Percentiles rank a stretch among this genome's conserved stretches.
Evolutionary conservation across 2,888 invertebrate genomes (phyloP).

Genomic region (Aradus depressus): DNA sequence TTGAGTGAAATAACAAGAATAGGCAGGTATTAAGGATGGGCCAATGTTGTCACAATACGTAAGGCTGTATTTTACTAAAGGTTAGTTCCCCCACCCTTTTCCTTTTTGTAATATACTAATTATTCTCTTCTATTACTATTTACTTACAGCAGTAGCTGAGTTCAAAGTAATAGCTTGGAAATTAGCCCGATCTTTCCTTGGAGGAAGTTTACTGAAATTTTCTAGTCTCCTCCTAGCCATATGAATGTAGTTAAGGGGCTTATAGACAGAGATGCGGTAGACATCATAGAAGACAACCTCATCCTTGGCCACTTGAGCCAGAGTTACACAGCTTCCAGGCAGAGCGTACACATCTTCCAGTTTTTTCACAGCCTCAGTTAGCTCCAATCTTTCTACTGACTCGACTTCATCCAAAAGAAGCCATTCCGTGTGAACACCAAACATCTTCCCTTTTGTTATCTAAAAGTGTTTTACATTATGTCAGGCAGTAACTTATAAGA

Average conservation of each 20-base stretch:
- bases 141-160: constrained; percentile 5
- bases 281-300: constrained; percentile 16
- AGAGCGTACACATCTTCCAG: constrained; percentile 18
- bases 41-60: background rate
- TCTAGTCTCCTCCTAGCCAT: background rate
- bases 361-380: background rate
- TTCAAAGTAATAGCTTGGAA: constrained; percentile 1
- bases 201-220: background rate
- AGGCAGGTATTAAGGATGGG: background rate
- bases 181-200: background rate
- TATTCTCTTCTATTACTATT: too few species aligned
- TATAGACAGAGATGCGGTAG: constrained; percentile 9
- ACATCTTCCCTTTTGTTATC: constrained; percentile 14
- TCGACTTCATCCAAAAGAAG: constrained; percentile 16
- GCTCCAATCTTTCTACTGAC: background rate
- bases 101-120: too few species aligned
- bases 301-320: constrained; percentile 13
- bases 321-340: constrained; percentile 17
- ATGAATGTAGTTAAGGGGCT: constrained; percentile 4
- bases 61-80: background rate
- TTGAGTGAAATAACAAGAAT: background rate
- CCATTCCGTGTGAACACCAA: constrained; percentile 20
- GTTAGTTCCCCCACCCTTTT: background rate
- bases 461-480: background rate
- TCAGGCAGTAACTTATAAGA: background rate